Evolutionary conservation across 2,797 vertebrate genomes (phyloP), one percentile per base, ranked within the genome.

Genomic region (Lagocephalus sceleratus): DNA sequence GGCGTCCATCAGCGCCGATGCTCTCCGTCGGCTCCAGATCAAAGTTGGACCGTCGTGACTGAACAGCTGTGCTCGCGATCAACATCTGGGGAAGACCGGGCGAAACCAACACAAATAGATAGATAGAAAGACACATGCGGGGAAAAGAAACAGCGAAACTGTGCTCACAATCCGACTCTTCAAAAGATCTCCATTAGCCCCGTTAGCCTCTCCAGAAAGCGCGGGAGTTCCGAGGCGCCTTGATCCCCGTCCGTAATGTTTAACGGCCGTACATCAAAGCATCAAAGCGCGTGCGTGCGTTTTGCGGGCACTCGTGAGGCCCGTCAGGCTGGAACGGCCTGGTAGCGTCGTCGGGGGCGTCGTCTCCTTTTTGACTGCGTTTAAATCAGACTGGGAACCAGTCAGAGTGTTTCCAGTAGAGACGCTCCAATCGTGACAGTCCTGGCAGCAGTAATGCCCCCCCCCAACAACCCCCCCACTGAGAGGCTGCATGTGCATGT

Each of bases 371-470:
- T 20, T 47, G 16, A 12, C 32, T 53, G 42, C 26, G 52, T 66
- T 50, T 1, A 16, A 55, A 35, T 52, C 38, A 53, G 5, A 47
- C 15, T 1, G 12, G 39, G n/a, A 42, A 54, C 46, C 47, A 56
- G 51, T 69, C 17, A 41, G 56, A 63, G 50, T 54, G 49, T 71
- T 52, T 44, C 50, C 62, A 26, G 53, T 11, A 29, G 11, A 29
- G 26, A 29, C 8, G 26, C 9, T 29, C 26, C 3, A 67, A 74
- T 77, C 75, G 73, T 66, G 51, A 54, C 65, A 64, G 45, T 38
- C 55, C 51, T 73, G 71, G 74, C 76, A 83, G 68, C 68, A 72
- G 62, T 54, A 60, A 73, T 55, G 64, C 66, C 57, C 26, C 25
- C 65, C 66, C 57, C n/a, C n/a, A n/a, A n/a, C n/a, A n/a, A n/a